Evolutionary conservation across 2,888 invertebrate genomes (phyloP).

Genomic region (Leptopilina drosophilae): DNA sequence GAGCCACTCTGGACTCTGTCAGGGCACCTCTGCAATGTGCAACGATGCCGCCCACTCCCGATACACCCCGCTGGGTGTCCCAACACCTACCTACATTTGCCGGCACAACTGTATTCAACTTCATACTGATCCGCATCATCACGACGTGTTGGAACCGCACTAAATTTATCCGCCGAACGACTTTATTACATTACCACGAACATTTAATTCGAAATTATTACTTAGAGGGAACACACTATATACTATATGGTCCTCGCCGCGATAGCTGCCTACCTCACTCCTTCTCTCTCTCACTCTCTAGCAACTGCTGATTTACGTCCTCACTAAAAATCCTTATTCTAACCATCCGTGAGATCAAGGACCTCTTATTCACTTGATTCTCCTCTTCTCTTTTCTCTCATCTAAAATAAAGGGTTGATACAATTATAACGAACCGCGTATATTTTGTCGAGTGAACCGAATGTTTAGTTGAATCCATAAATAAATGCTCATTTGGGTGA

Average conservation of each 20-base stretch:
- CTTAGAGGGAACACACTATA: conserved; percentile 61
- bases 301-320: conserved; percentile 64
- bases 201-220: conserved; percentile 75
- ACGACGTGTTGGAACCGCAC: conserved; percentile 63
- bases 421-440: too few relatives aligned
- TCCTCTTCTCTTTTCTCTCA: too few relatives aligned
- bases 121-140: conserved; percentile 53
- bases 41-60: conserved; percentile 71
- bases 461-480: too few relatives aligned
- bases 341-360: too few relatives aligned
- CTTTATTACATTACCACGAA: conserved; percentile 74
- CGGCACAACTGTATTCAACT: conserved; percentile 66
- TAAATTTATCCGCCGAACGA: conserved; percentile 73
- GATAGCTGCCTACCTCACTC: conserved; percentile 42
- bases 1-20: conserved; percentile 68
- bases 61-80: conserved; percentile 75
- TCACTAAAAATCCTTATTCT: conserved; percentile 23
- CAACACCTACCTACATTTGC: conserved; percentile 74
- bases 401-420: too few relatives aligned
- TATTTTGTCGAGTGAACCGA: too few relatives aligned
- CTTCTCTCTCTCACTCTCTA: neutral
- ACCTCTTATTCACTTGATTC: too few relatives aligned
- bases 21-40: conserved; percentile 63
- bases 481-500: too few relatives aligned
- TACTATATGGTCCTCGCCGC: conserved; percentile 30